These are phyloP conservation scores for Enhydra lutris DNA, from an alignment of 2,113 vertebrate genomes.

Conservation along the genomic window DNA sequence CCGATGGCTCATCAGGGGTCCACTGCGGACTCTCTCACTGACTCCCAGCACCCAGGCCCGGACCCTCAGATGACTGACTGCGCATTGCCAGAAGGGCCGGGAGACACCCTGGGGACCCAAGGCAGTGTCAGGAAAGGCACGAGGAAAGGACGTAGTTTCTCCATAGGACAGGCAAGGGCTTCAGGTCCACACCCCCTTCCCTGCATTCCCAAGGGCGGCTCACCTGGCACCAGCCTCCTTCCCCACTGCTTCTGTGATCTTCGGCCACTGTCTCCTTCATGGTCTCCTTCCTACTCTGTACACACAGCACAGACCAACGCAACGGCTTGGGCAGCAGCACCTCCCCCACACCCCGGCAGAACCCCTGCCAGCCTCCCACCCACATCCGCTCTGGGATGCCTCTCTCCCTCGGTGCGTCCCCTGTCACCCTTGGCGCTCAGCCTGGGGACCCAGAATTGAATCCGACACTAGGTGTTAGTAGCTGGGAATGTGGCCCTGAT, in stretches of 20 bases:
- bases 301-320: neutral
- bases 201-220: neutral
- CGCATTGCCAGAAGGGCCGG: neutral
- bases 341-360: neutral
- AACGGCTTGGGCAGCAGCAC: fast-evolving
- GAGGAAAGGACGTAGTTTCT: neutral
- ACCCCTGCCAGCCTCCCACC: neutral
- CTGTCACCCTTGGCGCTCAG: neutral
- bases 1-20: fast-evolving
- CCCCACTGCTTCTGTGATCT: neutral
- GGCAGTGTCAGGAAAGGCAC: neutral
- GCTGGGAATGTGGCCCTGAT: neutral
- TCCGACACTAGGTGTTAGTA: neutral
- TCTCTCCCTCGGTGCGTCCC: neutral
- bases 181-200: neutral
- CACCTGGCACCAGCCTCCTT: neutral
- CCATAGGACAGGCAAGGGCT: neutral
- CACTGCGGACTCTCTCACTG: neutral
- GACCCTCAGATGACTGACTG: neutral
- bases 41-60: neutral
- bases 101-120: neutral
- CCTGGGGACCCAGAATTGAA: neutral
- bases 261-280: neutral
- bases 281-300: neutral
- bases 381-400: fast-evolving